Base-by-base conservation (phyloP, 2,888 invertebrate genomes). In the Bembecia ichneumoniformis region DNA sequence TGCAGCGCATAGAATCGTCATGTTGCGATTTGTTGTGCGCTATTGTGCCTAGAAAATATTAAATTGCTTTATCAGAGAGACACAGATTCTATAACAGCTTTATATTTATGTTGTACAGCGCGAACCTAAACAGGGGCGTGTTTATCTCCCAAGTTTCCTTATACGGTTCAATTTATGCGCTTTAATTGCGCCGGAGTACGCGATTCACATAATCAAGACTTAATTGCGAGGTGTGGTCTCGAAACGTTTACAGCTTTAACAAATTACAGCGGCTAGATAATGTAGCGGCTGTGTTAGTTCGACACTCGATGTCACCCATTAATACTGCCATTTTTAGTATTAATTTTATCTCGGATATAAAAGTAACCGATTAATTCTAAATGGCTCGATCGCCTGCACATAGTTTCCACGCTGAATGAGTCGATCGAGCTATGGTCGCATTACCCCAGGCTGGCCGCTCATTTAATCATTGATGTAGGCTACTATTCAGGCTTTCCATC, bases 141-240 rank as follows among this genome's bases (percentile, higher is more conserved):
- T 53, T 53, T 59, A 55, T 56, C 58, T 56, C 55, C 43, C 51
- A 53, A 60, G 64, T 71, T 71, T 62, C 71, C 71, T 63, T 71
- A 61, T 66, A 58, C 47, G 53, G 56, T 49, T 52, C 52, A 54
- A 55, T 59, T 55, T 56, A 55, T 54, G 55, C 52, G 51, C 54
- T 60, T 60, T 65, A 63, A 64, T 63, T 60, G 60, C 58, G 52
- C 51, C 40, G 47, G 49, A 53, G 55, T 62, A 71, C 63, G 60
- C 59, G 64, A 65, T 66, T 64, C 64, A 67, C 63, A 71, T 73
- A 75, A 77, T 74, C 65, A 63, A 68, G 62, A 62, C 60, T 68
- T 79, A 77, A 79, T 77, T 74, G 72, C 71, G 55, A 73, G 75
- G 74, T 74, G 77, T 74, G 76, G 74, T 68, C 62, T 55, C 52